Evolutionary conservation across 2,888 invertebrate species (phyloP), one percentile per base, ranked within the genome.

Genomic region (Acrobasis repandana): DNA sequence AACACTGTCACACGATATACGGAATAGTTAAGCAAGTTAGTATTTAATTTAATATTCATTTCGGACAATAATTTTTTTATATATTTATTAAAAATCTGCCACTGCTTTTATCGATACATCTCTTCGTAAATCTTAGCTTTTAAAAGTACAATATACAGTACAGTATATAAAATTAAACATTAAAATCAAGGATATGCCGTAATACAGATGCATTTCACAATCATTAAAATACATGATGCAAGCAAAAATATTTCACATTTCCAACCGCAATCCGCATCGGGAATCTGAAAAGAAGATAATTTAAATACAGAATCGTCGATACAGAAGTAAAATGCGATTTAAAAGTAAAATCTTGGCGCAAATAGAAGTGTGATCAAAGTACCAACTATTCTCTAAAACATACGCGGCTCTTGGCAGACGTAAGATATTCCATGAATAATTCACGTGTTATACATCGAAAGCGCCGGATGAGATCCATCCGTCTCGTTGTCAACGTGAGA

Each of bases 371-470:
- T 75, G 78, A 78, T 80, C 73, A 75, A 70, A 69, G 72, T 75
- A 73, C 75, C 70, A 68, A 67, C 69, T 68, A 68, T 65, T 71
- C 67, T 80, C 67, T 80, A 77, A 83, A 83, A 85, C 81, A 82
- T 82, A 85, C 83, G 80, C 75, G 78, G 76, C 81, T 79, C 73
- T 82, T 80, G 73, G 69, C 76, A 80, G 70, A 70, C 73, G 82
- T 85, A 86, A 88, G 83, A 88, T 88, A 88, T 87, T 86, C 86
- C 76, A 87, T 87, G 88, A 88, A 88, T 88, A 85, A 88, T 88
- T 86, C 88, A 88, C 76, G 66, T 73, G 80, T 83, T 82, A 86
- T 82, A 82, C 82, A 77, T 83, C 76, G 82, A 77, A 79, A 75
- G 76, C 74, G 72, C 77, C 73, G 85, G 82, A 86, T 82, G 77